A percentile compares a stretch with the other conserved stretches of the same genome.
phyloP scores from a whole-genome alignment of 2,113 vertebrate genomes.

The Ochotona princeps region DNA sequence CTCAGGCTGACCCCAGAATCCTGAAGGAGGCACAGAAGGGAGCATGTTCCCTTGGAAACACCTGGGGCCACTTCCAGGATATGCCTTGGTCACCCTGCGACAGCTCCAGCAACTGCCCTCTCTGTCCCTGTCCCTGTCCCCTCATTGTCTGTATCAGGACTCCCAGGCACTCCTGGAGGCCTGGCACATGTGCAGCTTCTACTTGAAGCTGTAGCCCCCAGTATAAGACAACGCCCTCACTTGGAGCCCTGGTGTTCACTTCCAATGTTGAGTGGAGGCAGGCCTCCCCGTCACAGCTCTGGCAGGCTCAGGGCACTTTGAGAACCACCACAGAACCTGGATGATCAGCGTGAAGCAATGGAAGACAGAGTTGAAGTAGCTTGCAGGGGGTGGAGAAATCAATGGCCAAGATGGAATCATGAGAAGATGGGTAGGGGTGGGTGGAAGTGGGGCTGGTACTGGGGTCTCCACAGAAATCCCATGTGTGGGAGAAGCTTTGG shows the following conservation, averaged over 20 bases:
- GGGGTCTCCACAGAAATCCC: neutral
- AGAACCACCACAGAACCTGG: neutral
- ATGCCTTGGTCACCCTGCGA: neutral
- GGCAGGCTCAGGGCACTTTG: neutral
- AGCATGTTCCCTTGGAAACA: neutral
- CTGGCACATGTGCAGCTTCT: neutral
- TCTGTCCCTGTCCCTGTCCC: neutral
- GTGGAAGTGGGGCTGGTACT: too few species aligned
- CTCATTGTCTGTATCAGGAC: neutral
- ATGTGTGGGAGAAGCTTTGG: neutral
- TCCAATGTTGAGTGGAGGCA: neutral
- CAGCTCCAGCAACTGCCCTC: neutral
- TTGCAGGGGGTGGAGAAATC: too few species aligned
- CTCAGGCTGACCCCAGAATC: neutral
- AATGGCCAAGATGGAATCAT: fast-evolving
- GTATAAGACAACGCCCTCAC: too few species aligned
- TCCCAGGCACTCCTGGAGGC: too few species aligned
- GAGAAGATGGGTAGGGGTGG: neutral
- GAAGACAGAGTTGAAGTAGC: neutral
- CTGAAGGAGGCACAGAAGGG: fast-evolving
- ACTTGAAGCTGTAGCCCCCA: neutral
- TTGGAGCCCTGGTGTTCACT: neutral
- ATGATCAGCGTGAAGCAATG: neutral
- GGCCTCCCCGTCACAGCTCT: neutral
- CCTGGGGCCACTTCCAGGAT: neutral